Base-by-base conservation (phyloP, 2,888 invertebrate species). In the Alviniconcha strummeri region DNA sequence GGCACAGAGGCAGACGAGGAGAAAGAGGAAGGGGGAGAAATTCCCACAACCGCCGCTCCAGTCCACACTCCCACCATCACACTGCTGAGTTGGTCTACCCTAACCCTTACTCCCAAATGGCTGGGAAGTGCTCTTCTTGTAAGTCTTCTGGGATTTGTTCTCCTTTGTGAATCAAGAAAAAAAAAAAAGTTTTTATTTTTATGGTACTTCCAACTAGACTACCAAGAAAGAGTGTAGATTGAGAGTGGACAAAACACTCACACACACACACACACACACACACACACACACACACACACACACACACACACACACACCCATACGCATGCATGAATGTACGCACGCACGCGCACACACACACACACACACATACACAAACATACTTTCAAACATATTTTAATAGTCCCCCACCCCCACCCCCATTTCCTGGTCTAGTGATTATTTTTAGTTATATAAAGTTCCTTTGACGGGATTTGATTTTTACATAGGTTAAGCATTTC, bases 221-320 rank as follows among this genome's bases (percentile, higher is more conserved):
- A n/a, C n/a, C n/a, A n/a, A n/a, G n/a, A n/a, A n/a, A n/a, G n/a
- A n/a, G n/a, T n/a, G n/a, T n/a, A n/a, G n/a, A n/a, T n/a, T n/a
- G n/a, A n/a, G n/a, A n/a, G n/a, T n/a, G n/a, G n/a, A 60, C 60
- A 60, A 71, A 8, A n/a, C 71, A 71, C 19, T 13, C 19, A 71
- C 71, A 71, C 71, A 71, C 71, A 71, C 71, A 71, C 71, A 71
- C 71, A 71, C 71, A 71, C 71, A 71, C 71, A 71, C 71, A 71
- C 71, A 71, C 71, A 71, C 71, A 71, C 15, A n/a, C 71, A 71
- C 19, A 71, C 19, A 71, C 71, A 71, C 71, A 71, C 71, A 71
- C 71, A 71, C 71, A 71, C 71, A 71, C 71, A 71, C 71, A 71
- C 71, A 71, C 71, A 71, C 71, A 71, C 71, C 8, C 71, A 71